These are phyloP conservation scores for Noctua pronuba DNA, from an alignment of 2,888 invertebrate species.

Conservation along the genomic window DNA sequence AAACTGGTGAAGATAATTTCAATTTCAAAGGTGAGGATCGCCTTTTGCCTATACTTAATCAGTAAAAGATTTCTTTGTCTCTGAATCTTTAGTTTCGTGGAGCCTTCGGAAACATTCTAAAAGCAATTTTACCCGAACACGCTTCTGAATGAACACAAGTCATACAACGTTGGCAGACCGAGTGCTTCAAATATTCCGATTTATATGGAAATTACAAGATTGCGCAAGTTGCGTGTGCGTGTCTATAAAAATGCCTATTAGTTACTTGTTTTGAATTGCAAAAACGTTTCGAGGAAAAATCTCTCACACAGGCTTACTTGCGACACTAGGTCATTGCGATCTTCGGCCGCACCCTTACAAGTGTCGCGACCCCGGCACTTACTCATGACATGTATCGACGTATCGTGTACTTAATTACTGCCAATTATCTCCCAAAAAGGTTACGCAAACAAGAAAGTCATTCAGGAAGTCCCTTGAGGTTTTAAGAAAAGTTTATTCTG, in stretches of 20 bases:
- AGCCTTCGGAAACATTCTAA: background rate
- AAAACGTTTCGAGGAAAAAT: slow-evolving; percentile 54
- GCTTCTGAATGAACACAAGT: slow-evolving; percentile 1
- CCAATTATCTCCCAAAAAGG: slow-evolving; percentile 37
- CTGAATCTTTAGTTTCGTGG: background rate
- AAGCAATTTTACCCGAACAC: background rate
- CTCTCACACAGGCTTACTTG: slow-evolving; percentile 9
- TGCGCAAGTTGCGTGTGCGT: slow-evolving; percentile 27
- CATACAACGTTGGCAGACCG: background rate
- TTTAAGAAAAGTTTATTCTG: slow-evolving; percentile 8
- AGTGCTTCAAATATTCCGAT: slow-evolving; percentile 40
- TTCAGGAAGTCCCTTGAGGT: slow-evolving; percentile 36
- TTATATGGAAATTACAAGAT: slow-evolving; percentile 42
- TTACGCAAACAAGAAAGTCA: slow-evolving; percentile 45
- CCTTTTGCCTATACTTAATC: no score
- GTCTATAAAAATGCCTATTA: slow-evolving; percentile 50
- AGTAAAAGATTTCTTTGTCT: no score
- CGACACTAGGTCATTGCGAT: slow-evolving; percentile 59
- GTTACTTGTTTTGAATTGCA: slow-evolving; percentile 47
- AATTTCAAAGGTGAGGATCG: no score
- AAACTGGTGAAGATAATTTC: no score
- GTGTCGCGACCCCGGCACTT: slow-evolving; percentile 36
- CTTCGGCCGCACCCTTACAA: slow-evolving; percentile 47
- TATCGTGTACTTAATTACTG: background rate
- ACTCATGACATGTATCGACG: slow-evolving; percentile 17